These are phyloP conservation scores for Lathamus discolor DNA, from an alignment of 2,113 vertebrate genomes.

Conservation along the genomic window DNA sequence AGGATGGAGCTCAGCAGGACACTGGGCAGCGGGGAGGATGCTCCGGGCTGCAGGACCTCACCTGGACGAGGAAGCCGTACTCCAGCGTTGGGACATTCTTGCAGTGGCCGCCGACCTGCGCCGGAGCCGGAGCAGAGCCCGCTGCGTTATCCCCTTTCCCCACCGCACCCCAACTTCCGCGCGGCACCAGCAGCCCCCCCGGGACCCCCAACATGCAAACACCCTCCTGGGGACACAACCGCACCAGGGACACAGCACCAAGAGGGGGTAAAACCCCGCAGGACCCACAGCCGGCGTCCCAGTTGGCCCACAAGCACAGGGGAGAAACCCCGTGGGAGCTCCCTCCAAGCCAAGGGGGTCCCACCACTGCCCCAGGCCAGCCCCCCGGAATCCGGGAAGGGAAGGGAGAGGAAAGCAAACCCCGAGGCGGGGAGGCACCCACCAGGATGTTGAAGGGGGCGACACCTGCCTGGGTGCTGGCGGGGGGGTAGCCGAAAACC, in stretches of 20 bases:
- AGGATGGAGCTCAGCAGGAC: too few relatives aligned
- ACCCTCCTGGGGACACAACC: fast-evolving
- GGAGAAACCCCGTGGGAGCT: background rate
- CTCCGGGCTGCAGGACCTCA: constrained; percentile 28
- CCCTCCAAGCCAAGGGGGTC: too few relatives aligned
- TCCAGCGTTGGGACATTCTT: constrained; percentile 98
- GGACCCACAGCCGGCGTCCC: fast-evolving
- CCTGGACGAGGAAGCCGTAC: constrained; percentile 98
- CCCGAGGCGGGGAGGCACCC: constrained; percentile 74
- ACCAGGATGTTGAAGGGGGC: constrained; percentile 78
- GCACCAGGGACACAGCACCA: fast-evolving
- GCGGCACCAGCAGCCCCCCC: fast-evolving
- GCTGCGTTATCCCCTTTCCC: constrained; percentile 17
- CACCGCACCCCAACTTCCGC: fast-evolving
- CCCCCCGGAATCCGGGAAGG: background rate
- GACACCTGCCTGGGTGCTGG: constrained; percentile 92
- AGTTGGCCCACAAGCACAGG: background rate
- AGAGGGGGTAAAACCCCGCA: background rate
- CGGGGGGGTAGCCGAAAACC: constrained; percentile 90
- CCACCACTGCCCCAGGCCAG: fast-evolving
- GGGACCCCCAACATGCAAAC: fast-evolving
- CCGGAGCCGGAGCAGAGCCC: constrained; percentile 31
- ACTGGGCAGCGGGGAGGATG: background rate
- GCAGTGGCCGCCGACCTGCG: constrained; percentile 95
- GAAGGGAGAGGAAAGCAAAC: constrained; percentile 38